Evolutionary conservation across 2,797 vertebrate genomes (phyloP).

Genomic region (Lagocephalus sceleratus): DNA sequence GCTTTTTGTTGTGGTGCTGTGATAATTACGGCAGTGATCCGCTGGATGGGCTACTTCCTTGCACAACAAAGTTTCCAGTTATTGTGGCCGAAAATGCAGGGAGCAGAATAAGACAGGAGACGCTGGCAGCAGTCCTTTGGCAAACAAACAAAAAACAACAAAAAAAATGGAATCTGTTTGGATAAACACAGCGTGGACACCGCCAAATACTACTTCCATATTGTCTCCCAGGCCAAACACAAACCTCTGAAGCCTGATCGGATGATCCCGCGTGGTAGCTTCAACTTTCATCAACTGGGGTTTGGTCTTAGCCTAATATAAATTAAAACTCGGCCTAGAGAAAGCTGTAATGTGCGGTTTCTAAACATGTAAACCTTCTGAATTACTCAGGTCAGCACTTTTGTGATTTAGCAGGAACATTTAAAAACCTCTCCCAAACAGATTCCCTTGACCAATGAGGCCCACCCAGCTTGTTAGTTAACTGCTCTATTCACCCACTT

Average conservation of each 20-base stretch:
- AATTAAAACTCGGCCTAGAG: too few species aligned
- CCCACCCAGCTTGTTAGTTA: conserved; percentile 59
- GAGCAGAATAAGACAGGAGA: conserved; percentile 38
- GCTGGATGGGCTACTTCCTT: conserved; percentile 46
- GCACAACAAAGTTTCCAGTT: conserved; percentile 54
- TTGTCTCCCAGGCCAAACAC: conserved; percentile 21
- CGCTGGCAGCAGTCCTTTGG: conserved; percentile 40
- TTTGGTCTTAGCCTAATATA: too few species aligned
- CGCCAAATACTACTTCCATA: conserved; percentile 28
- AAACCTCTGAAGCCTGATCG: conserved; percentile 16
- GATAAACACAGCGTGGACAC: conserved; percentile 42
- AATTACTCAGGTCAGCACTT: too few species aligned
- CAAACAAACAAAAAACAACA: too few species aligned
- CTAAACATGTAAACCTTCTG: too few species aligned
- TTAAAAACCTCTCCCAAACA: background rate
- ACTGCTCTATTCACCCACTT: conserved; percentile 66
- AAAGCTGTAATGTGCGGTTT: too few species aligned
- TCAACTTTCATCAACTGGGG: too few species aligned
- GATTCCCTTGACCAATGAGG: conserved; percentile 54
- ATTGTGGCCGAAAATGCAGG: conserved; percentile 43
- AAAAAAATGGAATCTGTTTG: conserved; percentile 54
- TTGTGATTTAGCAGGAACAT: too few species aligned
- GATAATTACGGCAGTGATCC: conserved; percentile 53
- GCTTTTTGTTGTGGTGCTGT: conserved; percentile 46
- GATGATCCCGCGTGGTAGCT: too few species aligned